Conservation (phyloP, 2,888 invertebrate genomes). For the Rhyacophila evoluta region DNA sequence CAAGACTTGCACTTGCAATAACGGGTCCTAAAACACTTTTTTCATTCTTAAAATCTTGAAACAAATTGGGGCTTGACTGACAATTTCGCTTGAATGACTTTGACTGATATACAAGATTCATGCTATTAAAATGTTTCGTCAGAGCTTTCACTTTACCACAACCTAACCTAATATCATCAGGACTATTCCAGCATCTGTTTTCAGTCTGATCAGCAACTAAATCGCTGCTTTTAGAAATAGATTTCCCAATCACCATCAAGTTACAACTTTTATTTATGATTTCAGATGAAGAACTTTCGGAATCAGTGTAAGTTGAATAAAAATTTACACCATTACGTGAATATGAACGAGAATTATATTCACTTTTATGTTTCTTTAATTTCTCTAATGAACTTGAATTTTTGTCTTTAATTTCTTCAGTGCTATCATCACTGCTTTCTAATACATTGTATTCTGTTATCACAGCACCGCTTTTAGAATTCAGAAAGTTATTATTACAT, state of each 20-base stretch:
- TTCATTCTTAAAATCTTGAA: slow-evolving; percentile 52
- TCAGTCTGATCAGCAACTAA: slow-evolving; percentile 63
- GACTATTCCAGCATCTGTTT: slow-evolving; percentile 77
- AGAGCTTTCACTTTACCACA: slow-evolving; percentile 79
- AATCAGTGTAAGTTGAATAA: slow-evolving; percentile 6
- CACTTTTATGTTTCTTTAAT: background rate
- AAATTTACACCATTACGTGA: background rate
- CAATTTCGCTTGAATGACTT: slow-evolving; percentile 65
- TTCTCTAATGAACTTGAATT: slow-evolving; percentile 24
- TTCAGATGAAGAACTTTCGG: slow-evolving; percentile 3
- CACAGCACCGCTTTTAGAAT: slow-evolving; percentile 39
- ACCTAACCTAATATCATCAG: slow-evolving; percentile 76
- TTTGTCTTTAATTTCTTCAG: slow-evolving; percentile 20
- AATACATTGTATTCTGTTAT: slow-evolving; percentile 53
- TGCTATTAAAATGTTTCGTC: slow-evolving; percentile 76
- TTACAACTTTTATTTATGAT: background rate
- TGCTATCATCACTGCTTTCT: slow-evolving; percentile 30
- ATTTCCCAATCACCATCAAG: background rate
- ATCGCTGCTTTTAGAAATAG: slow-evolving; percentile 55
- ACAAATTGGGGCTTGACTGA: slow-evolving; percentile 67
- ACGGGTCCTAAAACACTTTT: background rate
- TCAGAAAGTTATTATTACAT: slow-evolving; percentile 13
- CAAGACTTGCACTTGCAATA: slow-evolving; percentile 62
- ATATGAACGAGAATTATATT: background rate
- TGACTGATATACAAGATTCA: slow-evolving; percentile 65